These are phyloP conservation scores for Stratiomys singularior DNA, from an alignment of 2,888 invertebrate genomes.

Conservation along the genomic window DNA sequence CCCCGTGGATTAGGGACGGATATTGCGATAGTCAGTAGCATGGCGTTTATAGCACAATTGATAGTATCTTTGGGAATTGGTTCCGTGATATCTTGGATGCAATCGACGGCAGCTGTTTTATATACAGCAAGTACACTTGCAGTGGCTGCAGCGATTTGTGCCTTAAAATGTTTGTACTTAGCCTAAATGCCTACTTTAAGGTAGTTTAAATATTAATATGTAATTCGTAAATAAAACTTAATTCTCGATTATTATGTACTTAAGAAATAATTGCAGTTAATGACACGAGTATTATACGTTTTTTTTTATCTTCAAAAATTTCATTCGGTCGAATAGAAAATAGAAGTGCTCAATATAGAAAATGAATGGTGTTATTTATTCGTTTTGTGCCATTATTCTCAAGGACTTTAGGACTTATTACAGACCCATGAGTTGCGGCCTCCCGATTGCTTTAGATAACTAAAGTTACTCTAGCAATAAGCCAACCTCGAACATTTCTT, in stretches of 20 bases:
- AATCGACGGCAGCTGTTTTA: slow-evolving; percentile 62
- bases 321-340: too few species aligned
- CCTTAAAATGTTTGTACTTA: slow-evolving; percentile 63
- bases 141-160: slow-evolving; percentile 62
- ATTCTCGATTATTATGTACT: slow-evolving; percentile 11
- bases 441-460: too few species aligned
- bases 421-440: too few species aligned
- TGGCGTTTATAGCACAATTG: slow-evolving; percentile 66
- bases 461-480: too few species aligned
- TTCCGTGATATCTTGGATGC: slow-evolving; percentile 60
- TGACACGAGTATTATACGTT: too few species aligned
- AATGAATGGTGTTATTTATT: too few species aligned
- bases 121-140: slow-evolving; percentile 64
- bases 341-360: too few species aligned
- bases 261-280: not conserved
- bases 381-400: too few species aligned
- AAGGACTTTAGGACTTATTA: too few species aligned
- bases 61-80: slow-evolving; percentile 63
- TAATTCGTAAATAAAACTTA: slow-evolving; percentile 1
- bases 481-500: too few species aligned
- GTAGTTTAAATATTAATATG: not conserved
- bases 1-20: slow-evolving; percentile 65
- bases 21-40: slow-evolving; percentile 65
- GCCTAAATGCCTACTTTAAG: slow-evolving; percentile 23
- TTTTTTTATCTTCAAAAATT: too few species aligned